A percentile compares a stretch with the other conserved stretches of the same genome.
Evolutionary conservation across 2,113 vertebrate genomes (phyloP).

Genomic region (Hystrix brachyura): DNA sequence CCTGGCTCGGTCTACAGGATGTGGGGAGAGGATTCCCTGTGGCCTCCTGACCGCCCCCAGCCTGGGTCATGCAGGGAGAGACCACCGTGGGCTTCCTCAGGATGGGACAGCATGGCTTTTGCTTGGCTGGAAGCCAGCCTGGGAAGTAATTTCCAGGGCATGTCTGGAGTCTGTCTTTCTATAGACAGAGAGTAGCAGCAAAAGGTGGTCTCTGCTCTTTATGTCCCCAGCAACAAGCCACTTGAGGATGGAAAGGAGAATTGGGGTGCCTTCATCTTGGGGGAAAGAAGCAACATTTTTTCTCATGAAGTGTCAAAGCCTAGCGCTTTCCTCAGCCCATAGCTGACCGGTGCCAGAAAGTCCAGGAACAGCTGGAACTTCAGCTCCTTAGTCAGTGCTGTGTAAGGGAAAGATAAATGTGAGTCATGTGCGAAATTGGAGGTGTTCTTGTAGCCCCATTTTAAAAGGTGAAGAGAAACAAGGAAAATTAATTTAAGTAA

Average conservation of each 20-base stretch:
- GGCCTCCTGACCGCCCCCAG: not conserved
- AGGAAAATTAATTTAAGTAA: constrained; percentile 28
- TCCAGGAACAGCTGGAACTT: not conserved
- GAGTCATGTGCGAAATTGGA: constrained; percentile 17
- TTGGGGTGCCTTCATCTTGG: not conserved
- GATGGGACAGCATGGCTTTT: not conserved
- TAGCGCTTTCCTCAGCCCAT: not conserved
- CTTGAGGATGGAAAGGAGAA: not conserved
- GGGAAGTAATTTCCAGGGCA: constrained; percentile 19
- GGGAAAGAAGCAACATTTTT: not conserved
- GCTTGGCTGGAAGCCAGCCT: not conserved
- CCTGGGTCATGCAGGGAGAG: not conserved
- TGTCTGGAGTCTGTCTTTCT: not conserved
- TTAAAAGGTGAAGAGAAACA: constrained; percentile 35
- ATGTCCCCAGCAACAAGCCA: not conserved
- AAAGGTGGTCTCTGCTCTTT: not conserved
- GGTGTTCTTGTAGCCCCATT: not conserved
- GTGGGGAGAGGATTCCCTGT: not conserved
- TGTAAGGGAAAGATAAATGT: not conserved
- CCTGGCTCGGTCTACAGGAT: not conserved
- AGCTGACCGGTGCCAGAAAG: not conserved
- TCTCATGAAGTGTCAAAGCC: not conserved
- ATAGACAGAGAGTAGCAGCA: not conserved
- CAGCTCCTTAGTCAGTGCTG: not conserved
- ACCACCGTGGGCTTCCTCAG: constrained; percentile 3